phyloP scores from a whole-genome alignment of 2,797 vertebrate species.

The Vireo griseus region DNA sequence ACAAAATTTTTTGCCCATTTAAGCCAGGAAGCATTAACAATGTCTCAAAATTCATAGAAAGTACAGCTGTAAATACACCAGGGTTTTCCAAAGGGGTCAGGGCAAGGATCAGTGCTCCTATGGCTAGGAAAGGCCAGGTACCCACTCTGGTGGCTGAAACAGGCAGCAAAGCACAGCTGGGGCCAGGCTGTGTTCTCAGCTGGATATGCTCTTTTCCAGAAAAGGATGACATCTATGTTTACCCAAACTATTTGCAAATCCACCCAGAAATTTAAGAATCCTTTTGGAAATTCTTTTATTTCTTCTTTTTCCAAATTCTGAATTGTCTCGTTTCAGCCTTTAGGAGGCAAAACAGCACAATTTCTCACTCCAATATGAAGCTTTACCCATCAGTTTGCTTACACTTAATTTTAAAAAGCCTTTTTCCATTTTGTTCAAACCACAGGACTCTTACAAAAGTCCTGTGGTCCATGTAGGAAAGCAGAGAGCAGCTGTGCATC shows the following conservation, averaged over 20 bases:
- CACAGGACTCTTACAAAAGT: neutral
- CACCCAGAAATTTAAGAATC: constrained; percentile 35
- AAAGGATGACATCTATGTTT: neutral
- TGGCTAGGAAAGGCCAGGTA: neutral
- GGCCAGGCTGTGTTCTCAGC: neutral
- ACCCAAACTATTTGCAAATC: constrained; percentile 10
- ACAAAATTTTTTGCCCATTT: neutral
- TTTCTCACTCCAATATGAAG: neutral
- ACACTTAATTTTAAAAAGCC: neutral
- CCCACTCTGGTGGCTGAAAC: constrained; percentile 17
- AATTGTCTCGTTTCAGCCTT: constrained; percentile 25
- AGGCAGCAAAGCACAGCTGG: neutral
- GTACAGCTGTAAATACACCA: neutral
- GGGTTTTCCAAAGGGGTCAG: neutral
- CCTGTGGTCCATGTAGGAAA: neutral
- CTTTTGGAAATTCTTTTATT: neutral
- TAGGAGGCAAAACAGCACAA: constrained; percentile 55
- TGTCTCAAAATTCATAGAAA: neutral
- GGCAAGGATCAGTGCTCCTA: neutral
- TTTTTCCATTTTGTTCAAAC: neutral
- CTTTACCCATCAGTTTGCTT: neutral
- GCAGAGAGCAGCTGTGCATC: neutral
- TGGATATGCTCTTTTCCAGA: neutral
- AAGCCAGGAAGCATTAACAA: neutral
- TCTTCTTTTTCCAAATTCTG: neutral